Evolutionary conservation across 2,113 vertebrate genomes (phyloP).

Genomic region (Erpornis zantholeuca): DNA sequence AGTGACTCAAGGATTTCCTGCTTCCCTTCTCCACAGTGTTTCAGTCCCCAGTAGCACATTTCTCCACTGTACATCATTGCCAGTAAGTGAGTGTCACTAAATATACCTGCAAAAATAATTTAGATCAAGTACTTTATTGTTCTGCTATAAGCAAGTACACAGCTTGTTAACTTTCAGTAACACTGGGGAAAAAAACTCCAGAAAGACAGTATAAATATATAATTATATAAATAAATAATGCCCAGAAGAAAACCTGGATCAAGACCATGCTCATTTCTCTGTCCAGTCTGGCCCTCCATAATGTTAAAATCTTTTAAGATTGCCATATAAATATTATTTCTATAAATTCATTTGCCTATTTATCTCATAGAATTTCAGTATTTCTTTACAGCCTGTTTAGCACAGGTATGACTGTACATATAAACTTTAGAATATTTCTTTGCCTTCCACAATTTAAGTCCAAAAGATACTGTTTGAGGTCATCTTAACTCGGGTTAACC

Average conservation of each 20-base stretch:
- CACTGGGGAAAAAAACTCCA: neutral
- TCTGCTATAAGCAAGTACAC: neutral
- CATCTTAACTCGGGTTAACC: neutral
- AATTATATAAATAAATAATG: neutral
- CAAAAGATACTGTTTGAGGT: neutral
- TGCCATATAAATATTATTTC: neutral
- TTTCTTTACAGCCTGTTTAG: neutral
- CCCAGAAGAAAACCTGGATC: neutral
- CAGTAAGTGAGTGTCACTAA: conserved; percentile 83
- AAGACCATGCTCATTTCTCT: neutral
- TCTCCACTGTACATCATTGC: conserved; percentile 97
- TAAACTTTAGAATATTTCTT: neutral
- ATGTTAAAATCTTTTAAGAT: neutral
- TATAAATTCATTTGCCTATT: neutral
- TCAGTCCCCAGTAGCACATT: conserved; percentile 98
- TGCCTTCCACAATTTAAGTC: neutral
- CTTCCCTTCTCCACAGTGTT: conserved; percentile 69
- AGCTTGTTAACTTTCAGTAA: neutral
- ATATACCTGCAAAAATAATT: conserved; percentile 79
- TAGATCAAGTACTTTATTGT: neutral
- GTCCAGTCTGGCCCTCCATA: neutral
- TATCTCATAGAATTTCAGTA: neutral
- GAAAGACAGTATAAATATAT: neutral
- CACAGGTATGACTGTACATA: neutral
- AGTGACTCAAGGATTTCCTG: neutral